Evolutionary conservation across 1,140 invertebrate genomes (phyloP), one percentile per base, ranked within the genome.

Genomic region (Pantala flavescens): DNA sequence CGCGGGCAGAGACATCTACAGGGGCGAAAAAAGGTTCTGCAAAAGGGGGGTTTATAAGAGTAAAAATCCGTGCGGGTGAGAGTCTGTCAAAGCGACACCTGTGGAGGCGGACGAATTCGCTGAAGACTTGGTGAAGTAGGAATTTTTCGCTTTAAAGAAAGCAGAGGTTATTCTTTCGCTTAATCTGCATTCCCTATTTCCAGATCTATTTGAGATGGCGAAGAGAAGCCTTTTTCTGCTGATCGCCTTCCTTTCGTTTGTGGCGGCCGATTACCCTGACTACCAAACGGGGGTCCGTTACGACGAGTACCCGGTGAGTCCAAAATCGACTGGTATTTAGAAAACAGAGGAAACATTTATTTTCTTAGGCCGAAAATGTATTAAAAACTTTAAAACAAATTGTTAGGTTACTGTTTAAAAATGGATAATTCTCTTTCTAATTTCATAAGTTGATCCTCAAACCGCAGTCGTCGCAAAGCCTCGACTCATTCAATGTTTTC

Each of bases 231-330:
- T 3, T 5, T 21, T 63, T 3, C 16, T 63, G 16, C 49, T 63
- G 16, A 12, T 14, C 49, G 49, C 49, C 5, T 3, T 63, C 49
- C n/a, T 63, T 14, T 16, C 12, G 12, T 3, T 12, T 12, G 3
- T 63, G 3, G 3, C 49, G 16, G 49, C 49, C 49, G 73, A 74
- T 43, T 74, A 74, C 28, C 73, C 73, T n/a, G 73, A 74, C 73
- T 74, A 74, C 73, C 73, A 74, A 43, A 24, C 73, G n/a, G 73
- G 73, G 0, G 73, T 74, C 19, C 43, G 73, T n/a, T 74, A 74
- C 43, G 73, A 74, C 73, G 73, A 74, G 73, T 74, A 74, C 63
- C 73, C 73, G 73, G 73, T 74, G 23, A 74, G 73, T 63, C 14
- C 49, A 36, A n/a, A n/a, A n/a, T n/a, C n/a, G n/a, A n/a, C n/a